These are phyloP conservation scores for Caerostris darwini DNA, from an alignment of 1,140 invertebrate species.

Conservation along the genomic window DNA sequence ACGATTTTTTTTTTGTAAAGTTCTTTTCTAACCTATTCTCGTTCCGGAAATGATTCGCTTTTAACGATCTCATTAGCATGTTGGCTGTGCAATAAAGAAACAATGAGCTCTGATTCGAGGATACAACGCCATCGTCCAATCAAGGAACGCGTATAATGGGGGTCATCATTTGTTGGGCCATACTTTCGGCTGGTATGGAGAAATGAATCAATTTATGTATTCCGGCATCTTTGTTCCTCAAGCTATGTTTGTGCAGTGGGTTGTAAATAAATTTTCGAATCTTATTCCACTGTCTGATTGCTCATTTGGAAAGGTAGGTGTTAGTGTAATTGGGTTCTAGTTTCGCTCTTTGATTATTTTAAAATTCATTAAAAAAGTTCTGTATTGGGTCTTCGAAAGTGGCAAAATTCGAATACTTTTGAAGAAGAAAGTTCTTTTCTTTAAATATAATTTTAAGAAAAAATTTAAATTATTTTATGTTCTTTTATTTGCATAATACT, in stretches of 20 bases:
- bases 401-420: not conserved
- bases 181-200: not conserved
- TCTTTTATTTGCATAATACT: no score
- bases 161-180: not conserved
- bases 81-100: conserved; percentile 20
- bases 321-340: not conserved
- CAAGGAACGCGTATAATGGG: not conserved
- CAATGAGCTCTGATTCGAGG: not conserved
- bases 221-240: not conserved
- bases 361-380: not conserved
- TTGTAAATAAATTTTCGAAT: not conserved
- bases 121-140: not conserved
- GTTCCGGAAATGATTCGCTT: conserved; percentile 29
- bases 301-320: not conserved
- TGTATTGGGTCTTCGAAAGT: not conserved
- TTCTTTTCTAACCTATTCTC: not conserved
- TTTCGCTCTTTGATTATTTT: not conserved
- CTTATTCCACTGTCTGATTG: not conserved
- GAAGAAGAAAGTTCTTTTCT: not conserved
- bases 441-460: not conserved
- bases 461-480: not conserved
- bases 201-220: not conserved
- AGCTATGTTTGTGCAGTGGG: no score
- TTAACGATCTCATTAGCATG: conserved; percentile 49
- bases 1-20: not conserved